Conservation (phyloP, 2,797 vertebrate genomes). For the Alcedo quadribrachys region DNA sequence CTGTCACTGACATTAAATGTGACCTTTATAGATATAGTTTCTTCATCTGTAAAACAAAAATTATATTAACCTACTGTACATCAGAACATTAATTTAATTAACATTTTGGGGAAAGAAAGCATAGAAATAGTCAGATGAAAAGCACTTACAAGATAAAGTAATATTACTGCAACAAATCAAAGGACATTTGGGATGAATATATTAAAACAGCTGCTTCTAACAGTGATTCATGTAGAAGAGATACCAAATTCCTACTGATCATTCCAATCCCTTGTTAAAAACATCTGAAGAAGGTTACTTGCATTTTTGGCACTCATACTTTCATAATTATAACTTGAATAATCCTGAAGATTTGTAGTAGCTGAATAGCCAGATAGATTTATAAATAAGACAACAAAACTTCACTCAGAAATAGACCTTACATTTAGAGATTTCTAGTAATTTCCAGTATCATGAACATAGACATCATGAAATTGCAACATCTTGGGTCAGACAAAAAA, state of each 20-base stretch:
- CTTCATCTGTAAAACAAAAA: not conserved
- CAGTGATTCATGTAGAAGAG: not conserved
- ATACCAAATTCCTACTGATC: not conserved
- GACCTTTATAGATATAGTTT: constrained; percentile 21
- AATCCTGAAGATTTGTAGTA: not conserved
- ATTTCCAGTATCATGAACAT: not conserved
- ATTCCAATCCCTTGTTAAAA: not conserved
- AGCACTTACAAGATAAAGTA: not conserved
- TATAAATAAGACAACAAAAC: not conserved
- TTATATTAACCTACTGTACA: not conserved
- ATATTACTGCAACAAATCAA: not conserved
- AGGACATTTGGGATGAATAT: not conserved
- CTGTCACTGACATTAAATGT: not conserved
- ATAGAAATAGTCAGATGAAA: constrained; percentile 8
- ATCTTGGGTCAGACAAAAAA: constrained; percentile 11
- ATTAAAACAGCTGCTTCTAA: not conserved
- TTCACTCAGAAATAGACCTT: not conserved
- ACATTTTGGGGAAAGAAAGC: not conserved
- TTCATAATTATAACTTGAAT: not conserved
- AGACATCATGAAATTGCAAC: not conserved
- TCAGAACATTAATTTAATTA: constrained; percentile 40
- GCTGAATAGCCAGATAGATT: not conserved
- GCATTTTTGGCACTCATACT: not conserved
- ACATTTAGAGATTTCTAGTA: not conserved
- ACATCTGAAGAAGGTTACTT: not conserved